phyloP scores from a whole-genome alignment of 2,888 invertebrate genomes.

The Drosophila subsilvestris region DNA sequence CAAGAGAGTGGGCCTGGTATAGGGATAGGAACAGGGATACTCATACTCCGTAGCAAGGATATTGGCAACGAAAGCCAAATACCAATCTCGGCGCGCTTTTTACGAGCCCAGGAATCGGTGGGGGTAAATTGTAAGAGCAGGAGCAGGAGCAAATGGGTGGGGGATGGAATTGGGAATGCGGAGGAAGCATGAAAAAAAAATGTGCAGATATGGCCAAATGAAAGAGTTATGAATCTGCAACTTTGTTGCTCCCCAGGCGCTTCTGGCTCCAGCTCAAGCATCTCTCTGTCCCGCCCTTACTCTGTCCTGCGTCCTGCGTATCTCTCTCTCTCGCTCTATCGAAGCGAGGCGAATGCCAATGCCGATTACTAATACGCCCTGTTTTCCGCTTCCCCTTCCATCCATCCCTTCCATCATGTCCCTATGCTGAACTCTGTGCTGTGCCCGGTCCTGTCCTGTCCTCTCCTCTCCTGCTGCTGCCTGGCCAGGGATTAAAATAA shows the following conservation, averaged over 20 bases:
- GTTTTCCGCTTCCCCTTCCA: slow-evolving; percentile 15
- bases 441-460: background rate
- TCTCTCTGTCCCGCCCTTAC: background rate
- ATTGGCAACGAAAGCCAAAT: slow-evolving; percentile 76
- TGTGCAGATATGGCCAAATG: slow-evolving; percentile 76
- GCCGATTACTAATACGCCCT: slow-evolving; percentile 75
- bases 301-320: background rate
- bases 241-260: slow-evolving; percentile 69
- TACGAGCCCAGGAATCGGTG: slow-evolving; percentile 48
- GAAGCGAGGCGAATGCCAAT: slow-evolving; percentile 61
- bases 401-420: slow-evolving; percentile 4
- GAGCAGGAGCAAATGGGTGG: background rate
- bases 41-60: slow-evolving; percentile 56
- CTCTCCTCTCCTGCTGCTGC: slow-evolving; percentile 1
- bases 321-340: background rate
- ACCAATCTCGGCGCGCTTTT: slow-evolving; percentile 74
- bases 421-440: slow-evolving; percentile 11
- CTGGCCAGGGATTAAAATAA: slow-evolving; percentile 70
- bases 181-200: slow-evolving; percentile 52
- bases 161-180: slow-evolving; percentile 1
- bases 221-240: slow-evolving; percentile 80
- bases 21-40: slow-evolving; percentile 41
- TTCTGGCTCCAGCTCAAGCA: slow-evolving; percentile 48
- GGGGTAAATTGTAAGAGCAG: background rate
- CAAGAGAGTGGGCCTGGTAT: slow-evolving; percentile 7